A percentile compares a stretch with the other conserved stretches of the same genome.
These are phyloP conservation scores for Macquaria ambigua DNA, from an alignment of 2,113 vertebrate genomes.

Conservation along the genomic window DNA sequence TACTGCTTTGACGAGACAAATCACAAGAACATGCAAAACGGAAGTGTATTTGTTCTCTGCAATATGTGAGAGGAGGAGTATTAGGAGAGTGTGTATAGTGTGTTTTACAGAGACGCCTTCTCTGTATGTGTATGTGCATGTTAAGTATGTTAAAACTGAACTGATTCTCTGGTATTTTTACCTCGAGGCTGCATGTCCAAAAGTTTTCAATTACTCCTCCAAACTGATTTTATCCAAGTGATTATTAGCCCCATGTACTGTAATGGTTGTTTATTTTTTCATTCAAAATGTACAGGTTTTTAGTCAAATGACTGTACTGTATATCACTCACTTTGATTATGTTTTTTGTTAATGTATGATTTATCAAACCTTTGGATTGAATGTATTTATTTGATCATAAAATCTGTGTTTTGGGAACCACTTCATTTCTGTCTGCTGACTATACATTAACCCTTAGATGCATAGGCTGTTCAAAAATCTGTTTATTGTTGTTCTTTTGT, in stretches of 20 bases:
- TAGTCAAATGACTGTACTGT: constrained; percentile 60
- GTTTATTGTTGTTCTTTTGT: no score
- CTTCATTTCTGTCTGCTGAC: neutral
- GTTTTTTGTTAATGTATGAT: constrained; percentile 48
- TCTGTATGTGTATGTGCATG: constrained; percentile 64
- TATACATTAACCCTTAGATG: neutral
- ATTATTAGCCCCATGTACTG: constrained; percentile 34
- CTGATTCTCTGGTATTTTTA: constrained; percentile 53
- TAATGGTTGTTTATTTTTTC: constrained; percentile 34
- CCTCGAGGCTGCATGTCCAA: constrained; percentile 62
- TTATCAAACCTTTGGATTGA: constrained; percentile 64
- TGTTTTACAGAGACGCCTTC: constrained; percentile 24
- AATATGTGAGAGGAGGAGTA: constrained; percentile 44
- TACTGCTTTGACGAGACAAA: constrained; percentile 39
- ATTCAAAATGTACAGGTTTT: constrained; percentile 46
- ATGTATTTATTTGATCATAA: constrained; percentile 69
- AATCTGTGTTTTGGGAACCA: neutral
- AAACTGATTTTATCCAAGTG: constrained; percentile 34
- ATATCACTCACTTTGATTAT: constrained; percentile 58
- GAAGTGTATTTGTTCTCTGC: constrained; percentile 45
- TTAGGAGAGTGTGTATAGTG: constrained; percentile 33
- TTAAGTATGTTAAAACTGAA: constrained; percentile 40
- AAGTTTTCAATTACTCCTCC: constrained; percentile 23
- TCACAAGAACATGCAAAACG: constrained; percentile 36
- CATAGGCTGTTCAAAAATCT: no score